Percentiles rank a stretch among this genome's conserved stretches.
Evolutionary conservation across 2,888 invertebrate genomes (phyloP).

Genomic region (Drymonia ruficornis): DNA sequence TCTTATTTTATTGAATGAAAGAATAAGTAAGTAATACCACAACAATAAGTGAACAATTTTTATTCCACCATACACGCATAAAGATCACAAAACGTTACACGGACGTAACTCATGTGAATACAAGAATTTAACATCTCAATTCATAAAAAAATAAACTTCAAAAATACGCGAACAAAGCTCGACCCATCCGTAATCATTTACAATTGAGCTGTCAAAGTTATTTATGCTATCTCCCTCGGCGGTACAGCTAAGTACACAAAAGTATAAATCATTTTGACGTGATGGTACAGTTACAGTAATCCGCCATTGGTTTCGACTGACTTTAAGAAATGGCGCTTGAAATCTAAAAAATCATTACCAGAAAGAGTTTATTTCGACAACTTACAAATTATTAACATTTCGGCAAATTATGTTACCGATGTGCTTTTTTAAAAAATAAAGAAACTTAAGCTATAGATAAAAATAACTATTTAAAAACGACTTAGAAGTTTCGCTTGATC

Average conservation of each 20-base stretch:
- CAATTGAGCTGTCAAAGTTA: constrained; percentile 69
- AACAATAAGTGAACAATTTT: not conserved
- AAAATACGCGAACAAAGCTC: constrained; percentile 18
- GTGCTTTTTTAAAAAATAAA: constrained; percentile 53
- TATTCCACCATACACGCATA: not conserved
- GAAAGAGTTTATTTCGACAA: too few relatives aligned
- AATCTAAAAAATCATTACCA: not conserved
- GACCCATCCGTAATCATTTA: constrained; percentile 56
- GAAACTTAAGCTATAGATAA: constrained; percentile 59
- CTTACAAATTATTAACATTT: too few relatives aligned
- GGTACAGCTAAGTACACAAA: constrained; percentile 47
- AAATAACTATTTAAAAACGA: constrained; percentile 69
- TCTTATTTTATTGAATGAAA: not conserved
- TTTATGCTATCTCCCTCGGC: constrained; percentile 52
- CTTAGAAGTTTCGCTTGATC: constrained; percentile 76
- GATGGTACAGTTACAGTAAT: constrained; percentile 49
- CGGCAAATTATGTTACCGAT: not conserved
- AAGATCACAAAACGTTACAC: constrained; percentile 2
- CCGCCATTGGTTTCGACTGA: constrained; percentile 17
- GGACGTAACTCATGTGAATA: constrained; percentile 11
- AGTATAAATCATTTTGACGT: constrained; percentile 54
- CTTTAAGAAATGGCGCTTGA: constrained; percentile 8
- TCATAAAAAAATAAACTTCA: constrained; percentile 8
- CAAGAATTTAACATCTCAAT: constrained; percentile 34
- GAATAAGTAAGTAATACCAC: not conserved